Base-by-base conservation (phyloP, 2,797 vertebrate genomes). In the Anisognathus igniventris region DNA sequence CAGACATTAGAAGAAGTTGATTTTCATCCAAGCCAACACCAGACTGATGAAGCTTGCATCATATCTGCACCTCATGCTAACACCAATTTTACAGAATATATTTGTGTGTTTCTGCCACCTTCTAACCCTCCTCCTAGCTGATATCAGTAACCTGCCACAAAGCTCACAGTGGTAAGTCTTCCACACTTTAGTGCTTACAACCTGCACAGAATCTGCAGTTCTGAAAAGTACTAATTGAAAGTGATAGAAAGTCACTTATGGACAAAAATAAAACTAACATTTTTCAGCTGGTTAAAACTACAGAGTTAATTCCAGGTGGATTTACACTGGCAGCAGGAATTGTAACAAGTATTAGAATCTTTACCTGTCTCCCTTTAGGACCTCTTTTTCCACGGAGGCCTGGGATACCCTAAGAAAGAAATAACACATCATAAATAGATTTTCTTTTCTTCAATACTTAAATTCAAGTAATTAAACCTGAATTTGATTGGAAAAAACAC, bases 361-460 rank as follows among this genome's bases (percentile, higher is more conserved):
- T 98, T 98, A 99, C 99, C 95, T 98, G 98, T 98, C 98, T 98
- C 95, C 99, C 99, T 97, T 99, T 99, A 77, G 97, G 98, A 42
- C 99, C 99, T 89, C 97, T 98, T 97, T 98, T 99, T 91, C 99
- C 99, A 95, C 81, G 94, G 51, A 98, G 97, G 86, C 99, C 99
- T 92, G 97, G 98, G 96, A 98, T 96, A 37, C 99, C 99, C 99
- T 99, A 80, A 87, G 87, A 96, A 77, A 88, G 12, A 94, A 79
- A 96, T 48, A 78, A 76, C 20, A 20, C 66, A 35, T 25, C 7
- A 30, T 73, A 94, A 88, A 14, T 33, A 86, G 53, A 28, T 45
- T 92, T 76, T 86, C 10, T 50, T 57, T 77, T 80, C 40, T 82
- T 65, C 58, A 62, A 6, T 30, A 70, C 18, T 84, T 83, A 51